Conservation (phyloP, 2,888 invertebrate genomes). For the Blastobasis lacticolella region DNA sequence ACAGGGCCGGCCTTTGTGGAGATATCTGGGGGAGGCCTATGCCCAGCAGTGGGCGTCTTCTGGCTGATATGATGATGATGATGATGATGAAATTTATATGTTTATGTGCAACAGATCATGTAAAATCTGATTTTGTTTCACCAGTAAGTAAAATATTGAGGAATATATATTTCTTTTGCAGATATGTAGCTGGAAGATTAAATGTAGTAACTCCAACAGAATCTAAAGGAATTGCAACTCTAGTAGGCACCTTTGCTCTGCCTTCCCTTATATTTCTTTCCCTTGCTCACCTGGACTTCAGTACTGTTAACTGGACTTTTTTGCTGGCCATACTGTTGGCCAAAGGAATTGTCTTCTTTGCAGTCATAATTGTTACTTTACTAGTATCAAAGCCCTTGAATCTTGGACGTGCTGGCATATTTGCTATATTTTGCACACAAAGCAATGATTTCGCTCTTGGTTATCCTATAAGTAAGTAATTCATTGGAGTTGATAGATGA, state of each 20-base stretch:
- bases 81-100: too few species aligned
- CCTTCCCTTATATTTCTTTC: slow-evolving; percentile 94
- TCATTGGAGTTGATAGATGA: neutral
- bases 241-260: slow-evolving; percentile 94
- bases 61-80: too few species aligned
- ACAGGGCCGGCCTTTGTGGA: too few species aligned
- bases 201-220: slow-evolving; percentile 88
- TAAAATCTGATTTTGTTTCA: too few species aligned
- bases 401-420: slow-evolving; percentile 89
- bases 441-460: slow-evolving; percentile 98
- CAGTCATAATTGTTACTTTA: slow-evolving; percentile 84
- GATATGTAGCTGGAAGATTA: slow-evolving; percentile 88
- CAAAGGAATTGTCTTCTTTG: slow-evolving; percentile 88
- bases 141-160: too few species aligned
- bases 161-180: slow-evolving; percentile 39
- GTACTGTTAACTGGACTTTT: slow-evolving; percentile 92
- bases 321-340: slow-evolving; percentile 88
- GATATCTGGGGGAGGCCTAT: too few species aligned
- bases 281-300: slow-evolving; percentile 87
- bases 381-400: slow-evolving; percentile 87
- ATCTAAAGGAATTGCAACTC: slow-evolving; percentile 92
- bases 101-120: too few species aligned
- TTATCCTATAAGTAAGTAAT: slow-evolving; percentile 89
- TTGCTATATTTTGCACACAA: slow-evolving; percentile 96
- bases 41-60: too few species aligned